These are phyloP conservation scores for Clanis bilineata DNA, from an alignment of 2,888 invertebrate species.

Conservation along the genomic window DNA sequence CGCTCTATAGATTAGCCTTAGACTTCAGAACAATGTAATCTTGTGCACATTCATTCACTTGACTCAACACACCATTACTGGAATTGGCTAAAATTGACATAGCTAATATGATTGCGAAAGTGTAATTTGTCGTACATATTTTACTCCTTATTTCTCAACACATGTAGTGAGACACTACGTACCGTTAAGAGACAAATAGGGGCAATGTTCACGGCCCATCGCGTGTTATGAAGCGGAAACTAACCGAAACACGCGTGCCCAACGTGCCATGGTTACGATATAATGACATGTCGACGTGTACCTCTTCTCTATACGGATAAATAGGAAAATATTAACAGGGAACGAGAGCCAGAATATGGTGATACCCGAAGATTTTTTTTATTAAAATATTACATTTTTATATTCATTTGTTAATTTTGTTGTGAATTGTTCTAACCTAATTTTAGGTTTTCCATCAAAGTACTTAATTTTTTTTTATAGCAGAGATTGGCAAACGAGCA, in stretches of 20 bases:
- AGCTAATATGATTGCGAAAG: background rate
- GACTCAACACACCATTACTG: background rate
- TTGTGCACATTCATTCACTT: background rate
- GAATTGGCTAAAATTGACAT: background rate
- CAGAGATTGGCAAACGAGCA: too few relatives aligned
- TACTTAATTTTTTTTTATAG: too few relatives aligned
- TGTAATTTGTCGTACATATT: background rate
- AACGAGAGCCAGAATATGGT: background rate
- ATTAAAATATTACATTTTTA: too few relatives aligned
- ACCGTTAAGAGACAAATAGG: constrained; percentile 59
- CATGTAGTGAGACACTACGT: constrained; percentile 32
- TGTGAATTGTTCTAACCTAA: too few relatives aligned
- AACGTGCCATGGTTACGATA: constrained; percentile 25
- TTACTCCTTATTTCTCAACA: background rate
- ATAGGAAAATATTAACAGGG: background rate
- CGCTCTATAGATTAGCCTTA: too few relatives aligned
- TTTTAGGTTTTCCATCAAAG: too few relatives aligned
- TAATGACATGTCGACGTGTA: constrained; percentile 7
- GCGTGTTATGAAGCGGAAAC: constrained; percentile 59
- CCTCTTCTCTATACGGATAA: background rate
- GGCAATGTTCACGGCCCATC: constrained; percentile 61
- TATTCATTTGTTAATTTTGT: too few relatives aligned
- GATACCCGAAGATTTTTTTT: background rate
- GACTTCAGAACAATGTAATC: background rate
- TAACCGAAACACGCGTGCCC: constrained; percentile 45